Base-by-base conservation (phyloP, 2,113 vertebrate genomes). In the Dipodomys stephensi region DNA sequence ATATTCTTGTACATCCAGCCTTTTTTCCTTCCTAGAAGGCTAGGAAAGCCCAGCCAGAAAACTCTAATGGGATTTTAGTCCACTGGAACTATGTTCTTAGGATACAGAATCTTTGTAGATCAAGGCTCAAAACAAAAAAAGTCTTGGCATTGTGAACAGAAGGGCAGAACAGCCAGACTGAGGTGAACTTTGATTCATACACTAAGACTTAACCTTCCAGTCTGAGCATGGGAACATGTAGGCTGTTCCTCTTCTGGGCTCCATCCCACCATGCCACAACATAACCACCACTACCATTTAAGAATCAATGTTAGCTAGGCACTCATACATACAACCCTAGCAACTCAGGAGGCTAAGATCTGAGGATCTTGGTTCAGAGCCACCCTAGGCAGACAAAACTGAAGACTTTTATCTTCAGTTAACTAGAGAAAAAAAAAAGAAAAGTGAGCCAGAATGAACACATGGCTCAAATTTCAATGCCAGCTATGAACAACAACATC, bases 31-130 rank as follows among this genome's bases (percentile, higher is more conserved):
- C 12, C 27, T 87, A 32, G 39, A 30, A 67, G 15, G 7, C 78
- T 73, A 96, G 62, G 22, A 72, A 95, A 90, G 25, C 60, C 68
- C 25, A 92, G 80, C 39, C 60, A 88, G 39, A 49, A 12, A 79
- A 64, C 64, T 25, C 18, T 4, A 27, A 39, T 28, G 71, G 73
- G 57, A 83, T 67, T 44, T 78, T 18, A 83, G 71, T 86, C 49
- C 49, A 9, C 49, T 49, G 49, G 12, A 49, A 28, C 79, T 53
- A 9, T 46, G 39, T 39, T 74, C 80, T 86, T 79, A 16, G 57
- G 57, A 19, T 53, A 67, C 57, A 94, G 88, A 88, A 87, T 46
- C 76, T 60, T 57, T 35, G 2, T 27, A 57, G 35, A 86, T 10
- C 53, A 81, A 88, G 49, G 60, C 30, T 77, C 23, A 1, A 39